Conservation (phyloP, 2,113 vertebrate species). For the Rhizomys pruinosus region DNA sequence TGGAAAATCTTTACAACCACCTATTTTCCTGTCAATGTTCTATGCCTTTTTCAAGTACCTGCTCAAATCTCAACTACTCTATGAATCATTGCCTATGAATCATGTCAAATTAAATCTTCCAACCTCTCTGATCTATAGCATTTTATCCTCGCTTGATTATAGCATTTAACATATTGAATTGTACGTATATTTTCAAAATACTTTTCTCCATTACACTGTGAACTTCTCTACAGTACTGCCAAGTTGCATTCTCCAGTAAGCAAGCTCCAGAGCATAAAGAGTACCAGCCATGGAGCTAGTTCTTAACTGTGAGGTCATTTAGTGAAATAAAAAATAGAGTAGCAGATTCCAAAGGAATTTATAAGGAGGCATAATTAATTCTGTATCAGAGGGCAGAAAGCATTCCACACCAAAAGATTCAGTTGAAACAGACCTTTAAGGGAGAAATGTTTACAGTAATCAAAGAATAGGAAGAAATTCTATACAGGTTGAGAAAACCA, state of each 20-base stretch:
- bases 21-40: conserved; percentile 74
- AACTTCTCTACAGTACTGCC: conserved; percentile 35
- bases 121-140: conserved; percentile 62
- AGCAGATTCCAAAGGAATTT: neutral
- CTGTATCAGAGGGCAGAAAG: neutral
- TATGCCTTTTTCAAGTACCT: conserved; percentile 67
- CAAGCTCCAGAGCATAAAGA: neutral
- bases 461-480: neutral
- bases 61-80: conserved; percentile 65
- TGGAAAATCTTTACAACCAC: conserved; percentile 72
- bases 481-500: neutral
- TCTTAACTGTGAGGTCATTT: conserved; percentile 20
- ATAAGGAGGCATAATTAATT: conserved; percentile 22
- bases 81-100: conserved; percentile 74
- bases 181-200: conserved; percentile 69
- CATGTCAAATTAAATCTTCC: conserved; percentile 74
- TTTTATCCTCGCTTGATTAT: conserved; percentile 67
- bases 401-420: conserved; percentile 9
- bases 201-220: neutral
- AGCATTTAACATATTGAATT: conserved; percentile 60
- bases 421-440: neutral
- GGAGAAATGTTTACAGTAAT: neutral
- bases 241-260: neutral
- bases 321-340: conserved; percentile 41
- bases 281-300: neutral